Evolutionary conservation across 2,888 invertebrate genomes (phyloP).

Genomic region (Argyresthia albistria): DNA sequence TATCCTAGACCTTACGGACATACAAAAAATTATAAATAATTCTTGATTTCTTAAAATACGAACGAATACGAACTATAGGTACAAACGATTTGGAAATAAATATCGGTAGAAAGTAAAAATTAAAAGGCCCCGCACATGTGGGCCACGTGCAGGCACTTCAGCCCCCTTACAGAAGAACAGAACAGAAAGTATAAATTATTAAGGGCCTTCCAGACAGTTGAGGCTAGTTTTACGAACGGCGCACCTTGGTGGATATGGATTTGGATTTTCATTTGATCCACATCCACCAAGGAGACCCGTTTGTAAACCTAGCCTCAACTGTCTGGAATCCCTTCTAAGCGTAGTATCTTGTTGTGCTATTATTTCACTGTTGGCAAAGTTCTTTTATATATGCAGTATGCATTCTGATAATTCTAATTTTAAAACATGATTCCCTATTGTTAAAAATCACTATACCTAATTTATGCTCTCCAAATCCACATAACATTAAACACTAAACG

Average conservation of each 20-base stretch:
- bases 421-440: neutral
- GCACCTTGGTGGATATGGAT: too few relatives aligned
- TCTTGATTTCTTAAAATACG: neutral
- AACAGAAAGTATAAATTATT: too few relatives aligned
- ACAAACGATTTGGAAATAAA: neutral
- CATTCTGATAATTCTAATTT: neutral
- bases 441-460: constrained; percentile 11
- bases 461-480: constrained; percentile 2
- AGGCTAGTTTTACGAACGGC: too few relatives aligned
- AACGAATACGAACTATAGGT: neutral
- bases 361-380: neutral
- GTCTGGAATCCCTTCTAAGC: too few relatives aligned
- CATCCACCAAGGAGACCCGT: too few relatives aligned
- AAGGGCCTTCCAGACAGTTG: too few relatives aligned
- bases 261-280: too few relatives aligned
- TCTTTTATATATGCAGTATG: too few relatives aligned
- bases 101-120: neutral
- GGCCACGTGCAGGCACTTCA: too few relatives aligned
- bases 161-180: too few relatives aligned
- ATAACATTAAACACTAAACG: constrained; percentile 3
- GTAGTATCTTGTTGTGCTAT: constrained; percentile 1
- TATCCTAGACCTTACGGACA: neutral
- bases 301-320: too few relatives aligned
- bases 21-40: neutral
- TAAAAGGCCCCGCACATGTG: too few relatives aligned